Conservation (phyloP, 2,888 invertebrate species). For the Sabellastarte sp. region DNA sequence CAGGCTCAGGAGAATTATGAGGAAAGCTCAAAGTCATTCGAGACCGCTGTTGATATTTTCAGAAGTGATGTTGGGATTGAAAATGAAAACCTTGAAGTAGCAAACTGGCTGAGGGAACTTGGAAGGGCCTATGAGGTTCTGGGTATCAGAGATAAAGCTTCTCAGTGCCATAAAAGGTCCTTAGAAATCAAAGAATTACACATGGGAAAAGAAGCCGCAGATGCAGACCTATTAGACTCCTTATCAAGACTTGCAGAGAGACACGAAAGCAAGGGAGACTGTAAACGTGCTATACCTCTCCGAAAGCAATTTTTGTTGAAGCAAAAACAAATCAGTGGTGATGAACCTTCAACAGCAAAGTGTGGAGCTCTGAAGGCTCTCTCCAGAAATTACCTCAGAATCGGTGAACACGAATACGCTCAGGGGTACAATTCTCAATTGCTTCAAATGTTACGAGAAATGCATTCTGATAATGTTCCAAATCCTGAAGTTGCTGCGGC, state of each 20-base stretch:
- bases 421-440: background rate
- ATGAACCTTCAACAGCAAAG: background rate
- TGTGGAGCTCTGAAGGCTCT: background rate
- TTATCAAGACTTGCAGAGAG: background rate
- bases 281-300: background rate
- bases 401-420: background rate
- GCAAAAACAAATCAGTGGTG: background rate
- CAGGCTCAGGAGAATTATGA: background rate
- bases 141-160: background rate
- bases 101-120: background rate
- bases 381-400: background rate
- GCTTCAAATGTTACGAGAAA: background rate
- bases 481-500: background rate
- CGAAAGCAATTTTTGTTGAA: background rate
- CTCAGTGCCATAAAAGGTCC: background rate
- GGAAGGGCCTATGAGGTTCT: background rate
- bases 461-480: background rate
- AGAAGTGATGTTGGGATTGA: background rate
- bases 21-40: background rate
- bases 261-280: background rate
- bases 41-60: background rate
- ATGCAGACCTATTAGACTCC: background rate
- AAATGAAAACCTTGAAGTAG: background rate
- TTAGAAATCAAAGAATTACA: background rate
- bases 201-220: background rate